Evolutionary conservation across 2,888 invertebrate genomes (phyloP).

Genomic region (Myopa testacea): DNA sequence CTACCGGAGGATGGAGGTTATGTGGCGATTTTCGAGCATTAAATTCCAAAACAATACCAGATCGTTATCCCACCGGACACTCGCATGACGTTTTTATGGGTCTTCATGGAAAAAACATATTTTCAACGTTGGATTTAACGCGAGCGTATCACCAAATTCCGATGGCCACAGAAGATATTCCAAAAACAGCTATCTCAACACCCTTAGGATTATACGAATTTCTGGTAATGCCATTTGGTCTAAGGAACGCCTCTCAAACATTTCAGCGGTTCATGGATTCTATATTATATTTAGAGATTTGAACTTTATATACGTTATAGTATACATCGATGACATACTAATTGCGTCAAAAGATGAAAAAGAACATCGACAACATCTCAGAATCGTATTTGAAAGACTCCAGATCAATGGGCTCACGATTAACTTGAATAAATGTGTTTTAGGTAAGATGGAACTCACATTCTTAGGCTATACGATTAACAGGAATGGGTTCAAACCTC

Average conservation of each 20-base stretch:
- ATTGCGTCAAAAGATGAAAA: constrained; percentile 14
- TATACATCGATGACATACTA: constrained; percentile 55
- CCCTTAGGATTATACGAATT: constrained; percentile 4
- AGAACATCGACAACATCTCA: constrained; percentile 48
- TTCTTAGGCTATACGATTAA: not conserved
- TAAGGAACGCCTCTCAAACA: constrained; percentile 60
- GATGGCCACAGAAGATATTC: too few relatives aligned
- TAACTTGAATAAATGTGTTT: constrained; percentile 40
- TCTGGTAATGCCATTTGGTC: not conserved
- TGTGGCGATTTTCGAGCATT: too few relatives aligned
- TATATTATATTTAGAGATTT: constrained; percentile 49
- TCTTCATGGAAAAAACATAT: too few relatives aligned
- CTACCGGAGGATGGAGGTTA: too few relatives aligned
- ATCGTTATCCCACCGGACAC: too few relatives aligned
- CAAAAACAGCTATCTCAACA: not conserved
- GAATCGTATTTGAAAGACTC: constrained; percentile 47
- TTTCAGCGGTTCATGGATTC: constrained; percentile 62
- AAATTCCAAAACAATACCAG: too few relatives aligned
- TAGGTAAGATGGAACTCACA: constrained; percentile 38
- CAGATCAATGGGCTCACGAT: constrained; percentile 44
- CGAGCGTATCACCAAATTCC: too few relatives aligned
- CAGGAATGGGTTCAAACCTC: constrained; percentile 34
- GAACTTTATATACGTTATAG: constrained; percentile 52
- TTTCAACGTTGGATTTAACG: too few relatives aligned
- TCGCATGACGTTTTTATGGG: too few relatives aligned